Conservation (phyloP, 2,888 invertebrate genomes). For the Ormyrus pomaceus region DNA sequence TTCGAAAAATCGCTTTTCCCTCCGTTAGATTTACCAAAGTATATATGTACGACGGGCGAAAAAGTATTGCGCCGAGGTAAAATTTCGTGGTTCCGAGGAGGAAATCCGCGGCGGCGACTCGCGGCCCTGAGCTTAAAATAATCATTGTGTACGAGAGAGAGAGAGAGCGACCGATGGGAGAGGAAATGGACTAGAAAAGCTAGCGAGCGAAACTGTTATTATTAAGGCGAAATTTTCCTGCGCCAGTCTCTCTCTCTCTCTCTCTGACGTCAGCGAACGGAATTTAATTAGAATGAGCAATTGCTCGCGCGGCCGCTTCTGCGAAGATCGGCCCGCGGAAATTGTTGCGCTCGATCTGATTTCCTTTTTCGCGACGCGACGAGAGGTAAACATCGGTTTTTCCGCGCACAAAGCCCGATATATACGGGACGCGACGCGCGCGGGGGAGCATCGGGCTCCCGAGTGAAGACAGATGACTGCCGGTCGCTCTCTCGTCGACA, state of each 20-base stretch:
- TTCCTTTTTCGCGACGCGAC: not conserved
- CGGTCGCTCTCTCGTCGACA: slow-evolving; percentile 49
- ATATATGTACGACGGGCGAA: too few relatives aligned
- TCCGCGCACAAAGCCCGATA: not conserved
- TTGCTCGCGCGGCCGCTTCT: too few relatives aligned
- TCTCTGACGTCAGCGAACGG: too few relatives aligned
- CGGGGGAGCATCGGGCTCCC: not conserved
- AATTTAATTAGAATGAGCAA: too few relatives aligned
- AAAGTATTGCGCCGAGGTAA: too few relatives aligned
- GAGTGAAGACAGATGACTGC: slow-evolving; percentile 66
- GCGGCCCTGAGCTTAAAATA: slow-evolving; percentile 34
- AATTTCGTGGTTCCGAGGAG: slow-evolving; percentile 8
- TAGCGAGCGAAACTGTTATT: not conserved
- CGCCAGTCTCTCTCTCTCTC: not conserved
- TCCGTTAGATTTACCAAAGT: not conserved
- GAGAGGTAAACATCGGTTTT: too few relatives aligned
- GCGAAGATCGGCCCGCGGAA: too few relatives aligned
- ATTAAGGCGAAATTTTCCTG: slow-evolving; percentile 7
- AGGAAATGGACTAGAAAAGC: slow-evolving; percentile 21
- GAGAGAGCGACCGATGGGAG: not conserved
- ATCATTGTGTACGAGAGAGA: slow-evolving; percentile 26
- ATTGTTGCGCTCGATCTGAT: not conserved
- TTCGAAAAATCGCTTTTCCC: slow-evolving; percentile 33
- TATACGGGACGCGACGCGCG: slow-evolving; percentile 1
- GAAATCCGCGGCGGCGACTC: not conserved